phyloP scores from a whole-genome alignment of 2,797 vertebrate species.

The Gallinago solitaria region DNA sequence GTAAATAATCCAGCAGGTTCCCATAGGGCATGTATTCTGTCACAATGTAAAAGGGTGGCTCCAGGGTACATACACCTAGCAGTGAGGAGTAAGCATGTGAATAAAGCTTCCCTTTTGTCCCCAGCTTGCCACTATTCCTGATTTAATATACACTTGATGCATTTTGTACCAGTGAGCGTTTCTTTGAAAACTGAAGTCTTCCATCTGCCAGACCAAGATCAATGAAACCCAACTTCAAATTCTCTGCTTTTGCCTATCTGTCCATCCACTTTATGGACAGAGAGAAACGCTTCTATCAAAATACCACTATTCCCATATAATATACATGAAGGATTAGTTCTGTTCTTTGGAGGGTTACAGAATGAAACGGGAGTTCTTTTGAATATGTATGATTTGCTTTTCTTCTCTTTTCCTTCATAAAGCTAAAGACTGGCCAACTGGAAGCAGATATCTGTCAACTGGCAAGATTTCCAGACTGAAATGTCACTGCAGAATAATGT shows the following conservation, averaged over 20 bases:
- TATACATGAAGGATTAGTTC: not conserved
- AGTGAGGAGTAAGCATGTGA: not conserved
- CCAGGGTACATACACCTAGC: slow-evolving; percentile 94
- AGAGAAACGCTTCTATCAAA: not conserved
- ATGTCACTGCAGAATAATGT: not conserved
- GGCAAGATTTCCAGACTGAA: not conserved
- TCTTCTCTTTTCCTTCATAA: not conserved
- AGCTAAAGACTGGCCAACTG: not conserved
- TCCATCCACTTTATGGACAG: not conserved
- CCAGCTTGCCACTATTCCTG: not conserved
- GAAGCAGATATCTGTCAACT: slow-evolving; percentile 14
- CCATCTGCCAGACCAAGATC: not conserved
- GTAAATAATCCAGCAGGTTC: slow-evolving; percentile 95
- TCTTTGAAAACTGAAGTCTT: not conserved
- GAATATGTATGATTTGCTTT: not conserved
- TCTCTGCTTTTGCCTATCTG: not conserved
- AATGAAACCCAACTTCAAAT: not conserved
- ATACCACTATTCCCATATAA: not conserved
- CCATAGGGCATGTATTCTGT: slow-evolving; percentile 99
- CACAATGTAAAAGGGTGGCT: slow-evolving; percentile 98
- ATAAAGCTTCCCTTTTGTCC: not conserved
- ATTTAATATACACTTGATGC: not conserved
- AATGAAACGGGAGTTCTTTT: not conserved
- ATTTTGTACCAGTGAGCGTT: not conserved
- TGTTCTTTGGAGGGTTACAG: not conserved